Evolutionary conservation across 2,113 vertebrate genomes (phyloP).

Genomic region (Salvelinus fontinalis): DNA sequence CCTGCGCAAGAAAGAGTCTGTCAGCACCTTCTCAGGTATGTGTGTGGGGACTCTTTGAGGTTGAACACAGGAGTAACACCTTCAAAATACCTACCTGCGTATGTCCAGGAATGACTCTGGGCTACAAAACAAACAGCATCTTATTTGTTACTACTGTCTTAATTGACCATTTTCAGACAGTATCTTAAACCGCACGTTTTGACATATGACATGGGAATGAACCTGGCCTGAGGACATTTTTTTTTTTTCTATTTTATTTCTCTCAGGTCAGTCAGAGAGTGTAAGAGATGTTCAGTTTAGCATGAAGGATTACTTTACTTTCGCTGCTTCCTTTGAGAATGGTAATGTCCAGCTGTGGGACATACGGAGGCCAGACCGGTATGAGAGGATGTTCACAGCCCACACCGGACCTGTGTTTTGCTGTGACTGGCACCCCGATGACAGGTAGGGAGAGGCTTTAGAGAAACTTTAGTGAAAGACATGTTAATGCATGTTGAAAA

Average conservation of each 20-base stretch:
- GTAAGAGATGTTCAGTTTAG: constrained; percentile 99
- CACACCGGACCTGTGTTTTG: constrained; percentile 98
- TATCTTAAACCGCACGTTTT: no score
- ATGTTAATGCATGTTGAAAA: not conserved
- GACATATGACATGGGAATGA: not conserved
- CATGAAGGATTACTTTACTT: constrained; percentile 96
- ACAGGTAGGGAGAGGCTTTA: constrained; percentile 78
- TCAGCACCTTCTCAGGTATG: constrained; percentile 96
- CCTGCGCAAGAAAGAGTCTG: constrained; percentile 94
- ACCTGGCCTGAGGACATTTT: not conserved
- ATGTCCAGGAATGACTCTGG: no score
- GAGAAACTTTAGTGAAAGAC: not conserved
- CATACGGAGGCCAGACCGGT: constrained; percentile 93
- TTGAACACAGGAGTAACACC: no score
- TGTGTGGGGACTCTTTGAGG: not conserved
- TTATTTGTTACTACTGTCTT: no score
- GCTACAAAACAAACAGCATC: no score
- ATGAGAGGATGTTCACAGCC: constrained; percentile 97
- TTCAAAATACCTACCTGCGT: no score
- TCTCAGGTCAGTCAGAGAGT: constrained; percentile 94
- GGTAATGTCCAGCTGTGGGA: constrained; percentile 99
- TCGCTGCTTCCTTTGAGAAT: constrained; percentile 95
- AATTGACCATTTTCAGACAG: no score
- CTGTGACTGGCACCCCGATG: constrained; percentile 98
- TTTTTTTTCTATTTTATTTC: not conserved